Percentiles rank a stretch among this genome's conserved stretches.
Evolutionary conservation across 2,888 invertebrate genomes (phyloP).

Genomic region (Agapetus fuscipes): DNA sequence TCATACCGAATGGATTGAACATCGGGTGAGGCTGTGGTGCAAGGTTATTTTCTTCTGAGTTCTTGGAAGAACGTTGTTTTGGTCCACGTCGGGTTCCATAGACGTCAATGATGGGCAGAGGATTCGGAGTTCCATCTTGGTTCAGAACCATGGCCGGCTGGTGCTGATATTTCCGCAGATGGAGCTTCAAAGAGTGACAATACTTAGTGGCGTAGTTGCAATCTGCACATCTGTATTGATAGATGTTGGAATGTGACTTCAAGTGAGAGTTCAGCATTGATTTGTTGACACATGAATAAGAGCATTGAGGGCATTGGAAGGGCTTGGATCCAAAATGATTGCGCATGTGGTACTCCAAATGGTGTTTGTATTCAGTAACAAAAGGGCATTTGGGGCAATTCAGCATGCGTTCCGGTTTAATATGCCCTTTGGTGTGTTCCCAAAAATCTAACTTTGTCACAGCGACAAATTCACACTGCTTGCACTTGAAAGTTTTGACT

Average conservation of each 20-base stretch:
- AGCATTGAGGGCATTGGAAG: constrained; percentile 84
- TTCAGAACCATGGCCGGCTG: constrained; percentile 84
- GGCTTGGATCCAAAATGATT: constrained; percentile 95
- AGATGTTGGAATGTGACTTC: constrained; percentile 88
- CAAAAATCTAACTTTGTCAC: constrained; percentile 88
- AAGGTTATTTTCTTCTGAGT: constrained; percentile 30
- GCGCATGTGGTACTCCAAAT: constrained; percentile 91
- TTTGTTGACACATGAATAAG: constrained; percentile 91
- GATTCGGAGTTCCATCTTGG: constrained; percentile 81
- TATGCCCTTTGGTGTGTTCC: constrained; percentile 85
- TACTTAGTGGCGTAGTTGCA: constrained; percentile 97
- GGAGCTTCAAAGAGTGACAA: constrained; percentile 93
- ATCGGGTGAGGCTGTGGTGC: constrained; percentile 31
- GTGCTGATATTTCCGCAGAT: constrained; percentile 86
- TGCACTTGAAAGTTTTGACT: constrained; percentile 85
- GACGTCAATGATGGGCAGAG: constrained; percentile 79
- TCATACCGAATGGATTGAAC: constrained; percentile 39
- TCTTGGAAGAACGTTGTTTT: constrained; percentile 47
- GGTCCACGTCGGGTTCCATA: constrained; percentile 86
- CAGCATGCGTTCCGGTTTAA: constrained; percentile 85
- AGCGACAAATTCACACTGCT: constrained; percentile 79
- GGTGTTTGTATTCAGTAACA: constrained; percentile 98
- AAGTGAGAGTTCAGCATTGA: constrained; percentile 98
- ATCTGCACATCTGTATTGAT: constrained; percentile 86
- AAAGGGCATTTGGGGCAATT: constrained; percentile 91